These are phyloP conservation scores for Diarsia brunnea DNA, from an alignment of 2,888 invertebrate genomes.

Conservation along the genomic window DNA sequence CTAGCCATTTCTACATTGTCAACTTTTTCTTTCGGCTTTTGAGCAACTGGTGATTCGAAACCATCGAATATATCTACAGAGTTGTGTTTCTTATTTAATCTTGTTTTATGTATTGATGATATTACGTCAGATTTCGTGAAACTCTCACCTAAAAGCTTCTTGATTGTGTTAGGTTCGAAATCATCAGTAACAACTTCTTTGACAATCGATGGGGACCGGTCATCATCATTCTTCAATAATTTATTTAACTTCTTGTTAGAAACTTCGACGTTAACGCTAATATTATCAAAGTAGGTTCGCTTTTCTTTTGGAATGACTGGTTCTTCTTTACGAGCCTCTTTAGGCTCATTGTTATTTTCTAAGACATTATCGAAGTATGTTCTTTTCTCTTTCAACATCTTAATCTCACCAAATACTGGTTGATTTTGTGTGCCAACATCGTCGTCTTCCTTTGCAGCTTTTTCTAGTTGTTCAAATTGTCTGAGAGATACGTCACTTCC, in stretches of 20 bases:
- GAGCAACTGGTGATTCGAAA: conserved; percentile 71
- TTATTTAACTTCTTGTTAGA: conserved; percentile 65
- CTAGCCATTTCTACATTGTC: conserved; percentile 66
- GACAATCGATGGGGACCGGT: conserved; percentile 82
- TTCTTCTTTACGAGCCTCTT: conserved; percentile 41
- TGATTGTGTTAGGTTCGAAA: conserved; percentile 79
- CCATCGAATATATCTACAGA: conserved; percentile 83
- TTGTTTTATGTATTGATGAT: conserved; percentile 70
- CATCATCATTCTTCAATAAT: conserved; percentile 66
- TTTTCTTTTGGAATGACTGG: conserved; percentile 62
- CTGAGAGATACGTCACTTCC: conserved; percentile 77
- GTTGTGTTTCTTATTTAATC: conserved; percentile 72
- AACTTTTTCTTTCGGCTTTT: conserved; percentile 60
- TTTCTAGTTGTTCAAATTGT: conserved; percentile 82
- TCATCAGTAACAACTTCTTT: conserved; percentile 75
- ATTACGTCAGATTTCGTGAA: conserved; percentile 72
- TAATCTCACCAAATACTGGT: conserved; percentile 68
- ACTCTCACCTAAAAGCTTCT: conserved; percentile 81
- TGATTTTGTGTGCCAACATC: conserved; percentile 54
- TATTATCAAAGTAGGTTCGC: conserved; percentile 78
- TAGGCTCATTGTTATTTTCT: conserved; percentile 32
- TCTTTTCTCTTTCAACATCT: conserved; percentile 75
- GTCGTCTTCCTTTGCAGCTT: conserved; percentile 69
- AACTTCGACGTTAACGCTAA: conserved; percentile 62
- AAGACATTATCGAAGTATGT: conserved; percentile 72